Conservation (phyloP, 2,113 vertebrate species). For the Prunella fulvescens region DNA sequence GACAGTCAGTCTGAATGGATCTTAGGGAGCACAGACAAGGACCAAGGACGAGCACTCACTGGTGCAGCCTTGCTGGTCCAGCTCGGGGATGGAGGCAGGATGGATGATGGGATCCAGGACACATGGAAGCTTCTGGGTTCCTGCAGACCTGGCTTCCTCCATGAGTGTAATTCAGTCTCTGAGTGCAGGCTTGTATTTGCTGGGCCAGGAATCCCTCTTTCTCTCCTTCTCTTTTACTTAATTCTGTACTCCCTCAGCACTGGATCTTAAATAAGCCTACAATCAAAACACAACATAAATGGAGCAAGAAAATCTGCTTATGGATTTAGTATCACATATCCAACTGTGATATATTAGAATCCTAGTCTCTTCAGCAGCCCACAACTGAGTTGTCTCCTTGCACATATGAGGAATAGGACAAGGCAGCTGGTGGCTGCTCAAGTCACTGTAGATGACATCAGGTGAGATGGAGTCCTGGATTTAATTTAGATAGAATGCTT, state of each 20-base stretch:
- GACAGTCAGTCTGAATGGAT: not conserved
- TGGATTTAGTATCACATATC: not conserved
- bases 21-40: not conserved
- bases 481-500: not conserved
- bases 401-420: not conserved
- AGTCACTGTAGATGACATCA: not conserved
- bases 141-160: not conserved
- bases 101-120: not conserved
- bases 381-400: not conserved
- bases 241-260: not conserved
- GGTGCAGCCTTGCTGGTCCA: not conserved
- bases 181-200: not conserved
- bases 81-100: not conserved
- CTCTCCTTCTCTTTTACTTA: not conserved
- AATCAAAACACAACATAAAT: not conserved
- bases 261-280: not conserved
- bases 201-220: not conserved
- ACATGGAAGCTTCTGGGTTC: rapidly evolving
- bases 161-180: not conserved
- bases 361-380: not conserved
- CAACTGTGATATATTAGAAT: not conserved
- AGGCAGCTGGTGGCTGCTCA: not conserved
- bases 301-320: not conserved
- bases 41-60: not conserved
- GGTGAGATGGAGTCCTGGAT: not conserved